Base-by-base conservation (phyloP, 2,888 invertebrate genomes). In the Agrochola macilenta region DNA sequence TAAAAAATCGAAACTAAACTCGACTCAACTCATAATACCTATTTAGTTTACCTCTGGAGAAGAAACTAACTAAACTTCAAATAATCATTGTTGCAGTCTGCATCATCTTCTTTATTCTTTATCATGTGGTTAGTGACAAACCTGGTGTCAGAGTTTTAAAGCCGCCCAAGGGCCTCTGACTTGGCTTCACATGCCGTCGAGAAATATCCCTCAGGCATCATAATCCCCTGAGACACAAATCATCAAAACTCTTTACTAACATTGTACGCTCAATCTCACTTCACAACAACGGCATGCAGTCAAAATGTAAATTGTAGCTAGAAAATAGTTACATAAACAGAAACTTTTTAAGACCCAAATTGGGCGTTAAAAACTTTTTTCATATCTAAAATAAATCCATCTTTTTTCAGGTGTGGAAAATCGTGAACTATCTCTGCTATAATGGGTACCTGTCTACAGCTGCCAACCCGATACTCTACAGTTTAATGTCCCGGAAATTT, bases 401-500 rank as follows among this genome's bases (percentile, higher is more conserved):
- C 0, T 49, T 64, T 35, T 76, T 92, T 57, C 93, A 96, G 96
- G 85, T 92, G 8, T 95, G 96, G 95, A 93, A 94, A 69, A 89
- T 93, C 14, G 88, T 96, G 5, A 93, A 94, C 84, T 96, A 95
- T 84, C 70, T 96, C 14, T 94, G 94, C 77, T 93, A 95, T 82
- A 95, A 94, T 83, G 93, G 93, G 12, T 96, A 96, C 82, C 86
- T 95, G 84, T 94, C 95, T 0, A 94, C 96, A 1, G 95, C 94
- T 54, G 93, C 95, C 2, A 96, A 96, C 82, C 96, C 96, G 0
- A 95, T 96, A 30, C 92, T 96, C 4, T 96, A 96, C 88, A 95
- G 95, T 76, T 89, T 96, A 54, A 96, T 96, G 96, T 96, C 96
- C 0, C 90, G 91, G 63, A 96, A 95, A 87, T 96, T 96, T 86